Evolutionary conservation across 2,888 invertebrate genomes (phyloP).

Genomic region (Xanthorhoe designata): DNA sequence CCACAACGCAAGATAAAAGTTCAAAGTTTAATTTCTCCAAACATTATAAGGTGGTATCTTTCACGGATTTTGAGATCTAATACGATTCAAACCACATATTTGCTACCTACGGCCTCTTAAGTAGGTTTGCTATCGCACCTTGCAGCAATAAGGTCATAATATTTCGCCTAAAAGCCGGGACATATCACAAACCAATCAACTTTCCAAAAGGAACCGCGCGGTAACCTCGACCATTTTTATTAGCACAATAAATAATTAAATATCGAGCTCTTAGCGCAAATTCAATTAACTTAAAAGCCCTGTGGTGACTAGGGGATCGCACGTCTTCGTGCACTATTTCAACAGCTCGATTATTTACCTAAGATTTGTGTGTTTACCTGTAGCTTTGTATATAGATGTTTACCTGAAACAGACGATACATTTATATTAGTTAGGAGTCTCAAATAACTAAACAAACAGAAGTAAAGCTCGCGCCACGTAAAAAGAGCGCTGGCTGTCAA

Average conservation of each 20-base stretch:
- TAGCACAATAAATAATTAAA: conserved; percentile 40
- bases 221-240: conserved; percentile 42
- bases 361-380: conserved; percentile 2
- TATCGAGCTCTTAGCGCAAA: conserved; percentile 33
- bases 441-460: conserved; percentile 22
- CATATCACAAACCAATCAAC: conserved; percentile 35
- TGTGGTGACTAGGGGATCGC: conserved; percentile 14
- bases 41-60: too few relatives aligned
- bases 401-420: conserved; percentile 61
- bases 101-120: too few relatives aligned
- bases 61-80: too few relatives aligned
- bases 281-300: conserved; percentile 41
- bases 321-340: conserved; percentile 4
- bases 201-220: conserved; percentile 43
- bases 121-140: not conserved
- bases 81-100: too few relatives aligned
- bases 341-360: conserved; percentile 1
- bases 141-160: conserved; percentile 6
- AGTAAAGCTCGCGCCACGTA: too few relatives aligned
- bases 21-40: too few relatives aligned
- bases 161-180: conserved; percentile 11
- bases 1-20: too few relatives aligned
- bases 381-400: too few relatives aligned
- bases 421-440: conserved; percentile 44
- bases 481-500: too few relatives aligned